Conservation (phyloP, 2,888 invertebrate genomes). For the Nemapogon koenigi region DNA sequence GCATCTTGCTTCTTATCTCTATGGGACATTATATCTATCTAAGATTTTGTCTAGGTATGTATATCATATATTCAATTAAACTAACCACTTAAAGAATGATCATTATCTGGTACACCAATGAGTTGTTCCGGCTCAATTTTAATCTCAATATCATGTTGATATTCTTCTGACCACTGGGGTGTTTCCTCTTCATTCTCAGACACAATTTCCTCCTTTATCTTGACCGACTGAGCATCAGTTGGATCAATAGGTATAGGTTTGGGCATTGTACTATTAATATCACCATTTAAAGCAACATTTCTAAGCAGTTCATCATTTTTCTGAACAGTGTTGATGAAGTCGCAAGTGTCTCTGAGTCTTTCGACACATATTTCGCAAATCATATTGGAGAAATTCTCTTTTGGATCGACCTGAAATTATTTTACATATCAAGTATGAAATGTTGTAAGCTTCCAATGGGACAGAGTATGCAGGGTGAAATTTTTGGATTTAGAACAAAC, state of each 20-base stretch:
- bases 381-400: conserved; percentile 35
- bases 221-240: conserved; percentile 26
- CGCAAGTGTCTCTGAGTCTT: conserved; percentile 29
- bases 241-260: conserved; percentile 43
- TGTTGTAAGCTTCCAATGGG: too few relatives aligned
- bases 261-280: conserved; percentile 33
- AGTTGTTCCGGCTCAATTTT: conserved; percentile 49
- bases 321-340: conserved; percentile 28
- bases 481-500: too few relatives aligned
- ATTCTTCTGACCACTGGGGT: conserved; percentile 8
- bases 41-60: too few relatives aligned
- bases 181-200: conserved; percentile 33
- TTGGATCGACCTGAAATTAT: conserved; percentile 28
- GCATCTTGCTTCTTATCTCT: too few relatives aligned
- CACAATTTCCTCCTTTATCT: conserved; percentile 43
- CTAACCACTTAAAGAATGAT: not conserved
- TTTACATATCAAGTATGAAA: too few relatives aligned
- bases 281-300: too few relatives aligned
- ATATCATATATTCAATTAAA: not conserved
- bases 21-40: too few relatives aligned
- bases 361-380: conserved; percentile 35
- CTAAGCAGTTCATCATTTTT: conserved; percentile 27
- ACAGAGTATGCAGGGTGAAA: too few relatives aligned
- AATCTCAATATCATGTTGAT: conserved; percentile 24
- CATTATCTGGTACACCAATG: too few relatives aligned